Conservation (phyloP, 2,888 invertebrate species). For the Julus scanicus region DNA sequence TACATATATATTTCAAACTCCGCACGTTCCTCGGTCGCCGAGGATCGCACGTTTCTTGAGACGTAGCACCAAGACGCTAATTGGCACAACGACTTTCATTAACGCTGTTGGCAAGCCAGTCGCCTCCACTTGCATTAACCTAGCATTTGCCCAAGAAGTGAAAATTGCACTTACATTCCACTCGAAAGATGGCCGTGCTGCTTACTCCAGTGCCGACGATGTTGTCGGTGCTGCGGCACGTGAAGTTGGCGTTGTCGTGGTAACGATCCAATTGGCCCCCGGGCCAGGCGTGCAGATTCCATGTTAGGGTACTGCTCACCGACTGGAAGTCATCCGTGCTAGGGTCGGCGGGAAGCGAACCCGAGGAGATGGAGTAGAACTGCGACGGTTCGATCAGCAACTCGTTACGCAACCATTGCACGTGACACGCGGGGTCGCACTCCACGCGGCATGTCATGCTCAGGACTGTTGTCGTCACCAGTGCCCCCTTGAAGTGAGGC, state of each 20-base stretch:
- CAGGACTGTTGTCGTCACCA: constrained; percentile 73
- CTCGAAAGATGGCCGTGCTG: constrained; percentile 85
- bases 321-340: constrained; percentile 88
- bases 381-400: constrained; percentile 72
- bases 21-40: not conserved
- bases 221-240: constrained; percentile 82
- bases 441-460: constrained; percentile 87
- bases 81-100: constrained; percentile 5
- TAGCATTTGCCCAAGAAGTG: not conserved
- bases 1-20: not conserved
- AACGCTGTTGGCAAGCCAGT: not conserved
- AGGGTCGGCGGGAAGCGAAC: constrained; percentile 77
- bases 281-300: constrained; percentile 89
- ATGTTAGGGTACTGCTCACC: constrained; percentile 85
- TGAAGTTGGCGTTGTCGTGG: constrained; percentile 83
- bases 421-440: constrained; percentile 85
- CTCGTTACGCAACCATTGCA: constrained; percentile 86
- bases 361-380: constrained; percentile 77
- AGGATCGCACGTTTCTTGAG: not conserved
- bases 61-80: not conserved
- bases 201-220: constrained; percentile 82
- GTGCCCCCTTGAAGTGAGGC: constrained; percentile 81
- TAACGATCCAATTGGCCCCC: constrained; percentile 79
- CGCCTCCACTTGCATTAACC: not conserved
- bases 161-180: constrained; percentile 81